Base-by-base conservation (phyloP, 2,797 vertebrate species). In the Argentina silus region DNA sequence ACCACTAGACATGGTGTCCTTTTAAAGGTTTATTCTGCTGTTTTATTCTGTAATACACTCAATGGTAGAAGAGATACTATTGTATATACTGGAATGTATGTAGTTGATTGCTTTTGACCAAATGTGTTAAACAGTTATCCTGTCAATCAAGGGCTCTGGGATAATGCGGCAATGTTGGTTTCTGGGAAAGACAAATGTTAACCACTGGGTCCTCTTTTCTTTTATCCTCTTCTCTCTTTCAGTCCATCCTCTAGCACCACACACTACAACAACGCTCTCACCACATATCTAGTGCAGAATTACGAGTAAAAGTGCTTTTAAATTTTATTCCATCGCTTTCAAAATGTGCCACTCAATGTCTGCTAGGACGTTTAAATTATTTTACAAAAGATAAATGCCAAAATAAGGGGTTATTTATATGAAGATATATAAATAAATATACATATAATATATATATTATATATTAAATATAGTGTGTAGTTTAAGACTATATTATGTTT, bases 381-480 rank as follows among this genome's bases (percentile, higher is more conserved):
- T 95, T 93, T 93, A 92, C 86, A 86, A 91, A 90, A 84, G 87
- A 91, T 91, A 91, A 92, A 94, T 93, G 93, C 93, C 92, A 94
- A 94, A 94, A 89, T 94, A 94, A 92, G 89, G 90, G 91, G 90
- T 94, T 93, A 93, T 95, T 93, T 95, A 91, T 94, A 93, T 92
- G 89, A 89, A 92, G 85, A 90, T 89, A 88, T 91, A 74, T 80
- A 73, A 59, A 73, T 67, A 72, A 15, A 81, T 89, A 92, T 88
- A 93, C 87, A 92, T 88, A 61, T 62, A 69, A 89, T 86, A 90
- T 90, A 81, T 71, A 62, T 78, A 91, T 89, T 86, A 91, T 92
- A 92, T 92, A 92, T 89, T 90, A 91, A 86, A 92, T 92, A 85
- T 90, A 85, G 88, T 82, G 88, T 91, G 90, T 93, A 92, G 91